Evolutionary conservation across 2,888 invertebrate species (phyloP), one percentile per base, ranked within the genome.

Genomic region (Candidula unifasciata): DNA sequence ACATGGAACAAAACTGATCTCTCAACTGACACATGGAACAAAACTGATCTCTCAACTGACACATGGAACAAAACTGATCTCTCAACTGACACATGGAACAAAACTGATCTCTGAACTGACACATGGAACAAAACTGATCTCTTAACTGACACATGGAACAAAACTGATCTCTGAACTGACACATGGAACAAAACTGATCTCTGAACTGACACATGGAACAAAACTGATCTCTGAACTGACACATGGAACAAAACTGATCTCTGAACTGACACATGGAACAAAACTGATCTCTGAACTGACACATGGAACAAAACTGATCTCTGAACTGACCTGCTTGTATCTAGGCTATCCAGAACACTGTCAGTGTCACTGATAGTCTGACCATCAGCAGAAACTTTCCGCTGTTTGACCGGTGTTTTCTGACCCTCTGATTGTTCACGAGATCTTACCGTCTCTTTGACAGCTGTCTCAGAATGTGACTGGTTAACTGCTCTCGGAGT

Each of bases 321-420:
- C 60, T 60, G 5, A n/a, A 24, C n/a, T 60, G 60, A 60, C 60
- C 60, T 60, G n/a, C 13, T 60, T 30, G 5, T 37, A 8, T 78
- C 30, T 57, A 44, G 66, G 78, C 30, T 37, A 5, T 64, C n/a
- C 71, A 81, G 18, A 24, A 73, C 82, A 18, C 74, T 74, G 21
- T 81, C 71, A 21, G 69, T 71, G 27, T 82, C 82, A 64, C 74
- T 82, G n/a, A 74, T 27, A 35, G 82, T 74, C 37, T 82, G 82
- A 24, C 27, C 24, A 3, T 37, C 57, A n/a, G 82, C 73, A 54
- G 64, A 35, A 0, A 73, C 64, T 30, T 35, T 54, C 33, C 57
- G 73, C 5, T 74, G 85, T 71, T 88, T 89, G 64, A 85, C 87
- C 54, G 88, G 87, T 54, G 87, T 87, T 76, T 33, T 21, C 74